Percentiles rank a stretch among this genome's conserved stretches.
Evolutionary conservation across 2,888 invertebrate genomes (phyloP).

Genomic region (Cremastobaeus sp.): DNA sequence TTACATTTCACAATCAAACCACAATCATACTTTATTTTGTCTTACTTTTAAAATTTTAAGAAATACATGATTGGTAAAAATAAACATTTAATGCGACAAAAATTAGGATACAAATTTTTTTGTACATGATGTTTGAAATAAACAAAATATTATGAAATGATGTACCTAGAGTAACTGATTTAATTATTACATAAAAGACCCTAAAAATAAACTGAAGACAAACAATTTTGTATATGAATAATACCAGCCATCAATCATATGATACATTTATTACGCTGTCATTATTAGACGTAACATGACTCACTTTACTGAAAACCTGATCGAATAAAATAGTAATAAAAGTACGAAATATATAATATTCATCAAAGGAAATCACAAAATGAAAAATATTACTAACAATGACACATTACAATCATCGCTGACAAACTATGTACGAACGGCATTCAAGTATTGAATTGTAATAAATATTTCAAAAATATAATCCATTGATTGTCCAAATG

Average conservation of each 20-base stretch:
- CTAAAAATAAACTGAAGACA: not conserved
- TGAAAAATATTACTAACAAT: constrained; percentile 31
- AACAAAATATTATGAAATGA: constrained; percentile 1
- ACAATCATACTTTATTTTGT: not conserved
- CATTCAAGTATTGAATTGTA: too few species aligned
- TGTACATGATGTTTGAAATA: not conserved
- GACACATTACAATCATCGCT: constrained; percentile 16
- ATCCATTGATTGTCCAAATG: too few species aligned
- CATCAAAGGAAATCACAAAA: constrained; percentile 5
- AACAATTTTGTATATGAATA: constrained; percentile 7
- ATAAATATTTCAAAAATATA: constrained; percentile 38
- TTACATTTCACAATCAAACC: not conserved
- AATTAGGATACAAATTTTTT: not conserved
- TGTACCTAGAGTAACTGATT: constrained; percentile 9
- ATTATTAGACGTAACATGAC: constrained; percentile 27
- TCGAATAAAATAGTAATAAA: constrained; percentile 22
- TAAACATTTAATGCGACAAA: not conserved
- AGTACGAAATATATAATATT: constrained; percentile 23
- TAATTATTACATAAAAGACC: not conserved
- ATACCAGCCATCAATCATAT: constrained; percentile 20
- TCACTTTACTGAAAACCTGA: constrained; percentile 18
- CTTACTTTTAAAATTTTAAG: not conserved
- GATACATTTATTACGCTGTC: constrained; percentile 41
- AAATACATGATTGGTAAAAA: too few species aligned
- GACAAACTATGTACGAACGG: too few species aligned